Conservation (phyloP, 2,888 invertebrate species). For the Cartodere bifasciata region DNA sequence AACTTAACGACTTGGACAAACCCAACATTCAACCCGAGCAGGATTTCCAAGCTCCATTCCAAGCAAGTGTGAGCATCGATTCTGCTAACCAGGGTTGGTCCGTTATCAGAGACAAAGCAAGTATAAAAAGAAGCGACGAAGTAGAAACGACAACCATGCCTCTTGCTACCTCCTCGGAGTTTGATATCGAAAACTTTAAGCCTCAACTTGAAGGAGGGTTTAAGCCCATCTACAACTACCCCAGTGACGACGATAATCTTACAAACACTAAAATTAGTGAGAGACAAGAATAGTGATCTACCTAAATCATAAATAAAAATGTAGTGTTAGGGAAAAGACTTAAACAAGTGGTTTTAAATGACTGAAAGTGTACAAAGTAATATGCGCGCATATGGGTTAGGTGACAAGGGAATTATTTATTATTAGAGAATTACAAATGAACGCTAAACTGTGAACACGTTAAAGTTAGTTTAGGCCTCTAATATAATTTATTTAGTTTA, state of each 20-base stretch:
- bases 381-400: no score
- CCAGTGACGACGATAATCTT: conserved; percentile 5
- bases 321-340: no score
- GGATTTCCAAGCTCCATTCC: conserved; percentile 56
- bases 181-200: conserved; percentile 53
- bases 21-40: conserved; percentile 32
- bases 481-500: no score
- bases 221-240: conserved; percentile 46
- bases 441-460: no score
- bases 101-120: conserved; percentile 36
- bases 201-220: conserved; percentile 58
- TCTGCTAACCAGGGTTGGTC: conserved; percentile 50
- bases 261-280: conserved; percentile 14
- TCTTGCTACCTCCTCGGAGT: conserved; percentile 36
- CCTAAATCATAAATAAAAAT: no score
- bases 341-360: no score
- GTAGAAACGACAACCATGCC: conserved; percentile 28
- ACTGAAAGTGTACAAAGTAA: no score
- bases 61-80: conserved; percentile 50
- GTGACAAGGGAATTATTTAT: no score
- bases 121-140: conserved; percentile 19
- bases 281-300: conserved; percentile 12
- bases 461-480: no score
- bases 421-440: no score
- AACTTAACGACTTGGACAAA: conserved; percentile 13